Conservation (phyloP, 2,113 vertebrate species). For the Harpagus bidentatus region DNA sequence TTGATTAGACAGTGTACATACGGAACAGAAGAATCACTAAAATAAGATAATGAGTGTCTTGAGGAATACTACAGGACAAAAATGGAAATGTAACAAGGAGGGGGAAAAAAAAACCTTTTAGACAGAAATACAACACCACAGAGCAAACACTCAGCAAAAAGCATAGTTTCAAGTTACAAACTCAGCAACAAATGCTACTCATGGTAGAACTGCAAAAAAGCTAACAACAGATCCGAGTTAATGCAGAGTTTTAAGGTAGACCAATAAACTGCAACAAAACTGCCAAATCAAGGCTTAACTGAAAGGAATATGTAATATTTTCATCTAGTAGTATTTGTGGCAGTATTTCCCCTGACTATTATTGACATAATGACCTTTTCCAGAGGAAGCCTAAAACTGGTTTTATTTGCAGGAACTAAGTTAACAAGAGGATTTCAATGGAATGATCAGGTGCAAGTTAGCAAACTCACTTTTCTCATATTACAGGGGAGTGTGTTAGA, state of each 20-base stretch:
- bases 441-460: background rate
- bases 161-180: background rate
- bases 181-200: slow-evolving; percentile 31
- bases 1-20: slow-evolving; percentile 8
- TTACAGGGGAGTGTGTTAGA: background rate
- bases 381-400: background rate
- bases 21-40: background rate
- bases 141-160: slow-evolving; percentile 21
- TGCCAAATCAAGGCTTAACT: slow-evolving; percentile 2
- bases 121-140: background rate
- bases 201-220: background rate
- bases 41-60: slow-evolving; percentile 3
- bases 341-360: slow-evolving; percentile 28
- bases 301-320: background rate
- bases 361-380: slow-evolving; percentile 27
- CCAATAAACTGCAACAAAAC: slow-evolving; percentile 44
- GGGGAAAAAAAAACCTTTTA: background rate
- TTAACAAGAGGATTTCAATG: background rate
- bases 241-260: slow-evolving; percentile 19
- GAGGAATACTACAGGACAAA: slow-evolving; percentile 23
- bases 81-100: background rate
- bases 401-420: background rate
- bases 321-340: background rate
- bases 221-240: background rate
- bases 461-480: background rate